Base-by-base conservation (phyloP, 2,113 vertebrate species). In the Menura novaehollandiae region DNA sequence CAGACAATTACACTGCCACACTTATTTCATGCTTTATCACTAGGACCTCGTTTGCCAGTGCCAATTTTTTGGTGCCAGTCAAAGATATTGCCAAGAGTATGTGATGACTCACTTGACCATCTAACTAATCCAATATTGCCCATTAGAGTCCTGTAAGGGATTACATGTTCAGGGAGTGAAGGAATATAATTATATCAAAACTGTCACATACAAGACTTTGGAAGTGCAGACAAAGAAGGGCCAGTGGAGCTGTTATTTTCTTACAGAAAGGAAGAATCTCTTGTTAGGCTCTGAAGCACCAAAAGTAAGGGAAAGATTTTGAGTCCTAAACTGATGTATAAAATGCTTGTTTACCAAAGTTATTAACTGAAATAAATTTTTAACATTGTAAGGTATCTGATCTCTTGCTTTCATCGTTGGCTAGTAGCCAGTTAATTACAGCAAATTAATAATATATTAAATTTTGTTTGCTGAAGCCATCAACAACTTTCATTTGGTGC, bases 391-490 rank as follows among this genome's bases (percentile, higher is more conserved):
- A 78, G 19, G 19, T 66, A 82, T 56, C 69, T 66, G n/a, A 88
- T 80, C 20, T 80, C 43, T 91, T 43, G 49, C 30, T 88, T 93
- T 79, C 46, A 91, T 85, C 67, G 13, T 6, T 89, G 91, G 85
- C 71, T 88, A 79, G 26, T 30, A 51, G 62, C 84, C 94, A 93
- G 58, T 69, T 85, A 91, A 94, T 93, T 96, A 94, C 21, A 76
- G 32, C 12, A 39, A 88, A 89, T 79, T 94, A 88, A 89, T 82
- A 93, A 69, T 6, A 27, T 75, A 69, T 75, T 64, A 37, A 85
- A 87, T 91, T 58, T 63, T 79, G 90, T 80, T 93, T 90, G 15
- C 28, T 55, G 62, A 88, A 79, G 32, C 30, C 71, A 73, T 73
- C 2, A 7, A 67, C 46, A 80, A 28, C 37, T 85, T 85, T 33